Conservation (phyloP, 2,797 vertebrate genomes). For the Lithobates sylvaticus region DNA sequence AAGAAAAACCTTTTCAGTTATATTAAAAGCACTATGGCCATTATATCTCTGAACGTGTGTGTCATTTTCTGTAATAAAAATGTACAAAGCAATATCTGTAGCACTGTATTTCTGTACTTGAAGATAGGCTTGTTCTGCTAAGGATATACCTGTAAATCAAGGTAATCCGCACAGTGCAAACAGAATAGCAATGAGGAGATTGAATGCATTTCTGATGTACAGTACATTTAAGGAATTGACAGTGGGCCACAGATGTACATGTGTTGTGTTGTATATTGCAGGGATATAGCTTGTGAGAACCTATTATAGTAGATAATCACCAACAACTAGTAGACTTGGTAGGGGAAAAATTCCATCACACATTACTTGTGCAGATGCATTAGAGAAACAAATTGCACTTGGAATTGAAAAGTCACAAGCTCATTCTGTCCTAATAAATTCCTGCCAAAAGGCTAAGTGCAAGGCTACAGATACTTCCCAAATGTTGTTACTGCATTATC, state of each 20-base stretch:
- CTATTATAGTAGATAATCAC: constrained; percentile 94
- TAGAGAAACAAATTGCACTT: constrained; percentile 99
- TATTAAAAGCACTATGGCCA: not conserved
- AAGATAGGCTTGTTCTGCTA: constrained; percentile 81
- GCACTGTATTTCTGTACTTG: constrained; percentile 73
- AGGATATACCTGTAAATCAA: constrained; percentile 87
- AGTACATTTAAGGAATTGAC: constrained; percentile 90
- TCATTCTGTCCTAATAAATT: constrained; percentile 99
- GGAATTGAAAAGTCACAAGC: constrained; percentile 99
- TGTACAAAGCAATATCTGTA: constrained; percentile 69
- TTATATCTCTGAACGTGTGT: constrained; percentile 56
- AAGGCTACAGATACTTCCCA: constrained; percentile 88
- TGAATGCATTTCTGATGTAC: constrained; percentile 99
- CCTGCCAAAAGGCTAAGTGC: constrained; percentile 96
- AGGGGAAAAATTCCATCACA: constrained; percentile 97
- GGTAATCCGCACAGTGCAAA: constrained; percentile 86
- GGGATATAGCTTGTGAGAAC: constrained; percentile 95
- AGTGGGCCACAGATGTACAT: constrained; percentile 98
- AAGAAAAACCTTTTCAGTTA: constrained; percentile 18
- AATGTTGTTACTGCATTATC: constrained; percentile 93
- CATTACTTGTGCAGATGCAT: constrained; percentile 91
- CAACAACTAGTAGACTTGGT: constrained; percentile 76
- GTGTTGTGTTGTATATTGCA: constrained; percentile 98
- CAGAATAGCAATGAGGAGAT: constrained; percentile 95
- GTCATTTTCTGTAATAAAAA: constrained; percentile 67